These are phyloP conservation scores for Sarcophaga caerulescens DNA, from an alignment of 2,888 invertebrate species.

Conservation along the genomic window DNA sequence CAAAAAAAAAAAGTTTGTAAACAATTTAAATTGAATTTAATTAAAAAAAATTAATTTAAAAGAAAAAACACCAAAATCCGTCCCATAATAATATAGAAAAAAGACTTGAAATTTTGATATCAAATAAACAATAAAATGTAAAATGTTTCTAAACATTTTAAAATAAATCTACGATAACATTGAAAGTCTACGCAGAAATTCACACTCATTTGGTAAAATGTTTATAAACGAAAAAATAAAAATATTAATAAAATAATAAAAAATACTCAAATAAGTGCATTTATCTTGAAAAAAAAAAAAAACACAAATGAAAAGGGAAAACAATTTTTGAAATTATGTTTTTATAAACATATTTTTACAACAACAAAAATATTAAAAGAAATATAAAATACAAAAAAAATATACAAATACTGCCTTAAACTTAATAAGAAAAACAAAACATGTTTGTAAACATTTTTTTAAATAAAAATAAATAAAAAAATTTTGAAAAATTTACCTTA, in stretches of 20 bases:
- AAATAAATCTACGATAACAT: background rate
- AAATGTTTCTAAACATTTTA: slow-evolving; percentile 30
- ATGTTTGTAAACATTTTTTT: background rate
- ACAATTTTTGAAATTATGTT: background rate
- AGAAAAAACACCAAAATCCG: background rate
- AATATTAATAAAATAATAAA: background rate
- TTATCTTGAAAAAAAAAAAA: background rate
- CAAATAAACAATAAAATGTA: background rate
- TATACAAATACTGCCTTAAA: background rate
- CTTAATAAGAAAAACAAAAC: background rate
- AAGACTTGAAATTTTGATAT: background rate
- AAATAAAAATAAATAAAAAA: background rate
- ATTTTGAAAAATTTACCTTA: background rate
- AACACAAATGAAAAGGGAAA: background rate
- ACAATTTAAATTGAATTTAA: background rate
- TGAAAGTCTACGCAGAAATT: background rate
- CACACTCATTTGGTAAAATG: background rate
- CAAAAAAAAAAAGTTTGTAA: background rate
- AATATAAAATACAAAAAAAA: background rate
- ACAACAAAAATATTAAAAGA: background rate
- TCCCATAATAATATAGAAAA: background rate
- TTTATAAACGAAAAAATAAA: no score
- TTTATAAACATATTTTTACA: slow-evolving; percentile 14
- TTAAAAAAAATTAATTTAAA: no score
- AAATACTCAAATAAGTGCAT: slow-evolving; percentile 1